Percentiles rank a stretch among this genome's conserved stretches.
Conservation (phyloP, 2,888 invertebrate genomes). For the Drosophila mercatorum region DNA sequence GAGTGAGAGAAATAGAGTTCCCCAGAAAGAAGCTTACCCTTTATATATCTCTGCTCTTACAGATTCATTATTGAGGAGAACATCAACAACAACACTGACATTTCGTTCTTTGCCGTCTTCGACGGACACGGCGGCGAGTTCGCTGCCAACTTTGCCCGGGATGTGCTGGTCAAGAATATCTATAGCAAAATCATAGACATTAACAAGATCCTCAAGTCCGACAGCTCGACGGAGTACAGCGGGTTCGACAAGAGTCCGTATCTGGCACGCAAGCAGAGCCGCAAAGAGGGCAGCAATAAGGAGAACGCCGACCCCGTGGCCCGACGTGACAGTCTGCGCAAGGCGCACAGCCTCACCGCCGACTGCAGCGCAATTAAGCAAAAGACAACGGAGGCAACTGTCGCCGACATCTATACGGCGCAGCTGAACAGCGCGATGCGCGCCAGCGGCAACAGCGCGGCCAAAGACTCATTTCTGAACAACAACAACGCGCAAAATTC, state of each 20-base stretch:
- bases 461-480: constrained; percentile 80
- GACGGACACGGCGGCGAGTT: constrained; percentile 98
- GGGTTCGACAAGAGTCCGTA: constrained; percentile 82
- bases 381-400: constrained; percentile 77
- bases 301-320: constrained; percentile 79
- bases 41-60: background rate
- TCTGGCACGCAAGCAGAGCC: constrained; percentile 78
- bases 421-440: constrained; percentile 83
- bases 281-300: constrained; percentile 79
- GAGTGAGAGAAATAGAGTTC: constrained; percentile 15
- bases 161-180: constrained; percentile 92
- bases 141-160: constrained; percentile 96
- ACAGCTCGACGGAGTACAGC: constrained; percentile 72
- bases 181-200: constrained; percentile 91
- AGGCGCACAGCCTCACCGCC: constrained; percentile 85
- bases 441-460: constrained; percentile 63
- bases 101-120: constrained; percentile 95
- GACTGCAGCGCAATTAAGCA: constrained; percentile 85
- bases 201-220: constrained; percentile 88
- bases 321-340: constrained; percentile 83
- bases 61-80: constrained; percentile 93
- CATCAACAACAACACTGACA: constrained; percentile 91
- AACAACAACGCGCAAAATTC: constrained; percentile 68
- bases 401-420: constrained; percentile 82
- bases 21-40: background rate